These are phyloP conservation scores for Amphiprion percula DNA, from an alignment of 2,113 vertebrate species.

Conservation along the genomic window DNA sequence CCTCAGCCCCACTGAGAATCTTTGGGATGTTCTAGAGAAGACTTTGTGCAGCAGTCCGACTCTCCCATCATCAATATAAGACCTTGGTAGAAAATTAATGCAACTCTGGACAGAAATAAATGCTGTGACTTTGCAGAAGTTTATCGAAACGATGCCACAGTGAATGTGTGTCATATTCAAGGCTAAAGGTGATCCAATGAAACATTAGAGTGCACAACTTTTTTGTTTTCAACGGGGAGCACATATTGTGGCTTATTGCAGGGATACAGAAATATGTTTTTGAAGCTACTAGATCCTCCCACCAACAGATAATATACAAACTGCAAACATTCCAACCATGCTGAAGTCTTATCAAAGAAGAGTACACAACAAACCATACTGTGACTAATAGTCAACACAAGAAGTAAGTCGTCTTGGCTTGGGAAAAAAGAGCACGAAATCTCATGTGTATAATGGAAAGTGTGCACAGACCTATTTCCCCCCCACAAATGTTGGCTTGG, in stretches of 20 bases:
- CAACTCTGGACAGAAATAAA: too few relatives aligned
- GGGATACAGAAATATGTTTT: neutral
- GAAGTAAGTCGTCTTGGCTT: neutral
- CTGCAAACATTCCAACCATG: neutral
- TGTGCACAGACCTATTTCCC: neutral
- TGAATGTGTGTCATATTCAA: too few relatives aligned
- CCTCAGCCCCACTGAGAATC: too few relatives aligned
- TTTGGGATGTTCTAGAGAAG: too few relatives aligned
- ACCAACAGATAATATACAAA: neutral
- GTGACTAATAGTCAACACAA: neutral
- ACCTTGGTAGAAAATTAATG: too few relatives aligned
- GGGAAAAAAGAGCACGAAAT: neutral
- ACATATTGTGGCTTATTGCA: neutral
- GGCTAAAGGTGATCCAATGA: too few relatives aligned
- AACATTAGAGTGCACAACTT: too few relatives aligned
- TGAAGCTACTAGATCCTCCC: neutral
- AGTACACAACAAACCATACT: neutral
- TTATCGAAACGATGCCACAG: too few relatives aligned
- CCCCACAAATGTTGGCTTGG: slow-evolving; percentile 6
- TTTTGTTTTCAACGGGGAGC: neutral
- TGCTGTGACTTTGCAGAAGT: too few relatives aligned
- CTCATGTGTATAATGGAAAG: neutral
- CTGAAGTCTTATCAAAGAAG: neutral
- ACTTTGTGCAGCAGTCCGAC: too few relatives aligned
- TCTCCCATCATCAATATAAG: too few relatives aligned